These are phyloP conservation scores for Stictonetta naevosa DNA, from an alignment of 2,113 vertebrate species.

Conservation along the genomic window DNA sequence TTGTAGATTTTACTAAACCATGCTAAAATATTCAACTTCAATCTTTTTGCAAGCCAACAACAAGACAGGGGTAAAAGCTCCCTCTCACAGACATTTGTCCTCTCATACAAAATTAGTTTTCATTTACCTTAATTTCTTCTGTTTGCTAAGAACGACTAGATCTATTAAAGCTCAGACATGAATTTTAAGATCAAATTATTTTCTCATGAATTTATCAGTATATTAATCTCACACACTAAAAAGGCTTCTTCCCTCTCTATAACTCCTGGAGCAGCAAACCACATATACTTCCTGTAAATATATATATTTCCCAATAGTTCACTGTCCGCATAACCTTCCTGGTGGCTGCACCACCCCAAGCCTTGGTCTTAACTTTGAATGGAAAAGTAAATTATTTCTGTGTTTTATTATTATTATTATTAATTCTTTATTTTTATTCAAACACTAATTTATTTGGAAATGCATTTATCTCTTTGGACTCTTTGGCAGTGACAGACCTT, in stretches of 20 bases:
- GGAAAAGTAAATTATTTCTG: neutral
- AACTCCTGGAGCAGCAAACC: neutral
- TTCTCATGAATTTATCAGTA: neutral
- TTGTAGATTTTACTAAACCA: neutral
- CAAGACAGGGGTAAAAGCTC: neutral
- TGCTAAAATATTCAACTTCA: neutral
- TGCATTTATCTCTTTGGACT: neutral
- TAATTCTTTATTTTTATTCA: neutral
- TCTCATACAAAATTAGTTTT: slow-evolving; percentile 35
- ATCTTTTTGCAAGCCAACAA: neutral
- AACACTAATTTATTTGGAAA: neutral
- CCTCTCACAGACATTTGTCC: neutral
- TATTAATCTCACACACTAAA: neutral
- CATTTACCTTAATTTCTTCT: slow-evolving; percentile 41
- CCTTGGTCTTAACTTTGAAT: neutral
- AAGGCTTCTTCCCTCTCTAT: neutral
- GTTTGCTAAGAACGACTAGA: slow-evolving; percentile 32
- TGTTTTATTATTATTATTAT: too few species aligned
- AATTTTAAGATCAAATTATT: slow-evolving; percentile 14
- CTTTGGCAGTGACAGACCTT: neutral
- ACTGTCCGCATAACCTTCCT: neutral
- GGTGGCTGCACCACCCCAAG: neutral
- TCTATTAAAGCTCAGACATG: slow-evolving; percentile 25
- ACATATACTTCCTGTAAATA: neutral
- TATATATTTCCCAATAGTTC: neutral